A percentile compares a stretch with the other conserved stretches of the same genome.
Conservation (phyloP, 2,888 invertebrate species). For the Conus canariensis region DNA sequence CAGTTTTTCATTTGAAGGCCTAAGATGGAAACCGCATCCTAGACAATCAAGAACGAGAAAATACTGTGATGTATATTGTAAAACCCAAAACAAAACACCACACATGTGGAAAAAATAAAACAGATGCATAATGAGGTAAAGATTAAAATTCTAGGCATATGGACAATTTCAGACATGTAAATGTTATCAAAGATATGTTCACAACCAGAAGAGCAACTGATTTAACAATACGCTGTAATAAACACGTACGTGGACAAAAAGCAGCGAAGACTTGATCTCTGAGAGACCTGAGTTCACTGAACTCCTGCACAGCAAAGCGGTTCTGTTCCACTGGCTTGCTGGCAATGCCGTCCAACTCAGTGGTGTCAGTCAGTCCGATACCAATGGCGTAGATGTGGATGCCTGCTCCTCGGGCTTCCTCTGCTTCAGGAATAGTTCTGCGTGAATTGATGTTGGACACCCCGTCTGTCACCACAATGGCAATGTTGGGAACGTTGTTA, state of each 20-base stretch:
- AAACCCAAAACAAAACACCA: no score
- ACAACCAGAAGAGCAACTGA: no score
- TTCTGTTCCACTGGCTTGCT: conserved; percentile 57
- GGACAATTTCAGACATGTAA: neutral
- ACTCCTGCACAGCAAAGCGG: conserved; percentile 57
- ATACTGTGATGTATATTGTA: neutral
- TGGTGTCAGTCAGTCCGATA: conserved; percentile 60
- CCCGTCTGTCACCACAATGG: conserved; percentile 74
- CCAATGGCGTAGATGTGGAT: conserved; percentile 68
- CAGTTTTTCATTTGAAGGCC: no score
- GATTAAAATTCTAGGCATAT: neutral
- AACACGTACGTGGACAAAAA: conserved; percentile 56
- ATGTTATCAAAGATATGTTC: no score
- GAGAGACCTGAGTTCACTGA: conserved; percentile 55
- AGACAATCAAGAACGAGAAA: neutral
- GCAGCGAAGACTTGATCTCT: conserved; percentile 63
- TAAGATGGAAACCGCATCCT: no score
- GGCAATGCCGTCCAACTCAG: conserved; percentile 63
- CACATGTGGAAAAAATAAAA: no score
- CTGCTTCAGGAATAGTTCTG: conserved; percentile 69
- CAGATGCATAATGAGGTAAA: no score
- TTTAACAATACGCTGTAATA: no score
- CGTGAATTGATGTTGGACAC: conserved; percentile 71
- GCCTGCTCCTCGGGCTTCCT: conserved; percentile 55
- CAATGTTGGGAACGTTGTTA: conserved; percentile 65